phyloP scores from a whole-genome alignment of 2,888 invertebrate genomes.

The Carcina quercana region DNA sequence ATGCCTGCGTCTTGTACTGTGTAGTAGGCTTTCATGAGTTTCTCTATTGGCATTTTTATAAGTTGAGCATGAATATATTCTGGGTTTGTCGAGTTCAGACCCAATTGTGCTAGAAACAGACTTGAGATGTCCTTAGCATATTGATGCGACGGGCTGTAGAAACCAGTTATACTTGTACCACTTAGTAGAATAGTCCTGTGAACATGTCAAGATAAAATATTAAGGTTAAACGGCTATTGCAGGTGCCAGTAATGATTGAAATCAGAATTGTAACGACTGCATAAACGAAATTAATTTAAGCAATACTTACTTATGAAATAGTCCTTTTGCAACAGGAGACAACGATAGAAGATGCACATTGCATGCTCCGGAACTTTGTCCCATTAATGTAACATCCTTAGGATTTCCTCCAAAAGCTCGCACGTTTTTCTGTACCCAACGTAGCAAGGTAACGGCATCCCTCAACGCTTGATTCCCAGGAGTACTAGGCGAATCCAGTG shows the following conservation, averaged over 20 bases:
- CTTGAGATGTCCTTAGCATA: constrained; percentile 33
- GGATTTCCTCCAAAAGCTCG: constrained; percentile 55
- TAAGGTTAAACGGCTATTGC: no score
- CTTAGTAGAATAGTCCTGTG: constrained; percentile 53
- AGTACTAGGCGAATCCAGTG: constrained; percentile 39
- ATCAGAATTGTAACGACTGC: no score
- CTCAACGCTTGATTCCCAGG: constrained; percentile 62
- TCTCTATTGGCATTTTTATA: constrained; percentile 34
- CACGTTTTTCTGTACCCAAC: constrained; percentile 54
- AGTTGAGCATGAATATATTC: constrained; percentile 39
- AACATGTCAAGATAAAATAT: no score
- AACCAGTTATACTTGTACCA: constrained; percentile 38
- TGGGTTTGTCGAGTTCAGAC: constrained; percentile 38
- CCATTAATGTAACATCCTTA: constrained; percentile 47
- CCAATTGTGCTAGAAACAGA: constrained; percentile 53
- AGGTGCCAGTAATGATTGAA: no score
- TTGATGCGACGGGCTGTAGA: constrained; percentile 38
- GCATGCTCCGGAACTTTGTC: constrained; percentile 53
- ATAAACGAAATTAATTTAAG: no score
- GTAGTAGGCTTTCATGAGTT: constrained; percentile 37
- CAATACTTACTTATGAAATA: constrained; percentile 39
- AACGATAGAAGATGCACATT: constrained; percentile 45
- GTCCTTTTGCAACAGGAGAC: constrained; percentile 37
- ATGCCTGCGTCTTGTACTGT: constrained; percentile 39
- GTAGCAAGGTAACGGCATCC: constrained; percentile 51